Evolutionary conservation across 2,888 invertebrate genomes (phyloP), one percentile per base, ranked within the genome.

Genomic region (Pammene aurita): DNA sequence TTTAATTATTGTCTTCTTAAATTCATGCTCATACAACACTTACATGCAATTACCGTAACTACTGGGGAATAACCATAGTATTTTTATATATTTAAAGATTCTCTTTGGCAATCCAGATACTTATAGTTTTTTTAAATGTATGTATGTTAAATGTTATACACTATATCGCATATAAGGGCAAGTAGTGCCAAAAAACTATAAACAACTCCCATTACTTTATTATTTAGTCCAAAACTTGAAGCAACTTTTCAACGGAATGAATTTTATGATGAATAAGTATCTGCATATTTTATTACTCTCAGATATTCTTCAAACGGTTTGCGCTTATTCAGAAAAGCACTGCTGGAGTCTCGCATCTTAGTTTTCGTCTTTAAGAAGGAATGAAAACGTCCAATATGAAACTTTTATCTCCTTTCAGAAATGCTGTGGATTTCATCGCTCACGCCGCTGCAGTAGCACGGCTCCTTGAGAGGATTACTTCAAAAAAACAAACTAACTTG

Each of bases 331-430:
- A 18, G 26, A 54, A 38, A 60, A 35, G 44, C 34, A 46, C 54
- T 41, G 26, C 18, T 48, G 13, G 42, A 62, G 46, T 56, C 50
- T 44, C 18, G 18, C 50, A 57, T 57, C 18, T 46, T 42, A 52
- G 44, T 63, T 66, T 63, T 46, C 42, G 44, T 63, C 18, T 63
- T 57, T 44, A 44, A 48, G 42, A 48, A 52, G 46, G 41, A 69
- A 68, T 26, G 44, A 65, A 69, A 60, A 64, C 38, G 52, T 64
- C 54, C 58, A 58, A 52, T 58, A 55, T 69, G 60, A 65, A 69
- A 69, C 54, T 65, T 60, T 69, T 60, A 55, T 60, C 41, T 67
- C 56, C 56, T 56, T 48, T 54, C 60, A 54, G 58, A 60, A 65
- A 58, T 65, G 54, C 16, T 55, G 41, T 65, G 54, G 54, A 60